Evolutionary conservation across 2,888 invertebrate species (phyloP), one percentile per base, ranked within the genome.

Genomic region (Onchidella celtica): DNA sequence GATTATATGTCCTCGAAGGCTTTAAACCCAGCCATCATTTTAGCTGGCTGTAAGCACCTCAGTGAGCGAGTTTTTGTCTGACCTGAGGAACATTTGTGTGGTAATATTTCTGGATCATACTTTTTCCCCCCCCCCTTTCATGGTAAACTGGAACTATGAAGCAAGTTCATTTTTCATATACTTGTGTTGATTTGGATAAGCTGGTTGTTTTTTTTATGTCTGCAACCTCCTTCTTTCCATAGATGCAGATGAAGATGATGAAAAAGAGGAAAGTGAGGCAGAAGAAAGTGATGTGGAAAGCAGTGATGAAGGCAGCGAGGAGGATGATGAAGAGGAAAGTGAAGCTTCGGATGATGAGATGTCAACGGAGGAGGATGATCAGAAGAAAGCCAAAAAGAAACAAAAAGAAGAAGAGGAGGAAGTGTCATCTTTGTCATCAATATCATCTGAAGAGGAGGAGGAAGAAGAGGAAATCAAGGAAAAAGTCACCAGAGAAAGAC

Each of bases 331-430:
- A 61, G 83, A 85, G 38, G 85, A 86, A 32, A 81, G 78, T 66
- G 84, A 85, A 17, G 80, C 83, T 27, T 83, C 84, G 4, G 85
- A 81, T 3, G 86, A 86, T 36, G 87, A 86, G 61, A 84, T 82
- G 69, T 85, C 84, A 66, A 82, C 77, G 40, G 80, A 83, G 11
- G 81, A 83, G 40, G 83, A 81, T 11, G 69, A 78, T 27, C 57
- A 75, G 11, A 78, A 85, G 47, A 76, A 57, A 34, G 68, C 75
- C 40, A 75, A 79, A n/a, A 66, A 61, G 32, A 68, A 70, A n/a
- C 1, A 68, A 27, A 38, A 27, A 21, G 57, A 69, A 9, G 70
- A 79, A 32, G 59, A 79, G 27, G 69, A 59, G 11, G 79, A 65
- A 34, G 0, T 68, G 21, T 80, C 79, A 11, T 80, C 74, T 11